phyloP scores from a whole-genome alignment of 2,113 vertebrate species.

The Calypte anna region DNA sequence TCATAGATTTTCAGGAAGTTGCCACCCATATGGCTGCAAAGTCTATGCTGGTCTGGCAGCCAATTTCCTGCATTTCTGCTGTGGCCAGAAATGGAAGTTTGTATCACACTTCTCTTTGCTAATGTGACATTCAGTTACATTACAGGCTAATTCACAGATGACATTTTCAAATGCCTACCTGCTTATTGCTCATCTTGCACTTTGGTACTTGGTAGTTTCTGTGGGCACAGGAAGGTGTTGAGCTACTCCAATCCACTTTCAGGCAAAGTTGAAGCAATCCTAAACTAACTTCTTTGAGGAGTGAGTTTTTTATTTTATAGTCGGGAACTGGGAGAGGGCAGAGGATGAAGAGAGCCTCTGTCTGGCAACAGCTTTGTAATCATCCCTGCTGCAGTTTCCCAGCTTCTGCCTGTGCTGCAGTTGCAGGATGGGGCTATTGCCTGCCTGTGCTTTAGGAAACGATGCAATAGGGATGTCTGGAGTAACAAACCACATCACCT shows the following conservation, averaged over 20 bases:
- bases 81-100: neutral
- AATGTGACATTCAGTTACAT: neutral
- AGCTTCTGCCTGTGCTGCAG: neutral
- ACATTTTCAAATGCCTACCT: fast-evolving
- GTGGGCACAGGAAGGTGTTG: neutral
- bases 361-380: neutral
- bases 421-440: fast-evolving
- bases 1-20: neutral
- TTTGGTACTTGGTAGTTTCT: neutral
- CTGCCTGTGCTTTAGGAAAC: neutral
- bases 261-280: neutral
- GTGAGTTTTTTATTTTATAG: neutral
- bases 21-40: fast-evolving
- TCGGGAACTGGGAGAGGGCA: neutral
- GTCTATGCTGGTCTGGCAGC: neutral
- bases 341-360: neutral
- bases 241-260: neutral
- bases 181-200: neutral
- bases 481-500: neutral
- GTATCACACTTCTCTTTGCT: fast-evolving
- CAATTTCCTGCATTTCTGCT: neutral
- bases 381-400: neutral
- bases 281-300: neutral
- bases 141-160: neutral
- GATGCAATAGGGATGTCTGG: neutral